Evolutionary conservation across 1,140 invertebrate genomes (phyloP).

Genomic region (Bombus fervidus): DNA sequence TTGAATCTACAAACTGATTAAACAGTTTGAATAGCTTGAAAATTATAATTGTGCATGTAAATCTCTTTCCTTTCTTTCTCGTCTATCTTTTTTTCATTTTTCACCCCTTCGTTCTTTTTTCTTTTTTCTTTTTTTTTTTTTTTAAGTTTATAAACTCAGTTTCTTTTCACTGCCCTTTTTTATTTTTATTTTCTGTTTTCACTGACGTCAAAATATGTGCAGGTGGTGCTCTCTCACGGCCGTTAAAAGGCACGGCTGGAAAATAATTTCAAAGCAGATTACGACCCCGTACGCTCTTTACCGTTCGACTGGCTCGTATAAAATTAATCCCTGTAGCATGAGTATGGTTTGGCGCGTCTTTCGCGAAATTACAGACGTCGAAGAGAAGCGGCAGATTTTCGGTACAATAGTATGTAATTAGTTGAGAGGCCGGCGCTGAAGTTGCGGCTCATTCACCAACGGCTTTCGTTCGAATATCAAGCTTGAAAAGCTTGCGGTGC

Average conservation of each 20-base stretch:
- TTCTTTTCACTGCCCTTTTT: neutral
- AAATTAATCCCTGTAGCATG: slow-evolving; percentile 57
- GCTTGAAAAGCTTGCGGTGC: neutral
- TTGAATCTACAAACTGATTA: neutral
- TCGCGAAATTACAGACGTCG: slow-evolving; percentile 67
- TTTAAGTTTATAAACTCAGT: too few relatives aligned
- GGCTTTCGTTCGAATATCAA: slow-evolving; percentile 27
- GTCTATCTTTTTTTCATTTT: neutral
- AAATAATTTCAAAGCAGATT: slow-evolving; percentile 67
- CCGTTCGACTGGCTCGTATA: slow-evolving; percentile 41
- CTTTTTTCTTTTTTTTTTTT: neutral
- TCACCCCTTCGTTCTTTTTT: neutral
- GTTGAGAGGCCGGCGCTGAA: slow-evolving; percentile 73
- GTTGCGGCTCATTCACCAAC: slow-evolving; percentile 29
- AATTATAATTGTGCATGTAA: neutral
- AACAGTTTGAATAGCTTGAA: neutral
- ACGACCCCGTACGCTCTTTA: slow-evolving; percentile 43
- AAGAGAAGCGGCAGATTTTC: slow-evolving; percentile 72
- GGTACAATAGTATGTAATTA: slow-evolving; percentile 80
- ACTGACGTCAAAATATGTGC: slow-evolving; percentile 7
- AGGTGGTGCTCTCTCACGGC: slow-evolving; percentile 14
- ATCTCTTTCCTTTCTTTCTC: neutral
- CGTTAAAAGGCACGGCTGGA: slow-evolving; percentile 51
- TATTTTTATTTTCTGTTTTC: neutral
- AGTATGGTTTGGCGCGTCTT: slow-evolving; percentile 44